Base-by-base conservation (phyloP, 2,113 vertebrate genomes). In the Merops nubicus region DNA sequence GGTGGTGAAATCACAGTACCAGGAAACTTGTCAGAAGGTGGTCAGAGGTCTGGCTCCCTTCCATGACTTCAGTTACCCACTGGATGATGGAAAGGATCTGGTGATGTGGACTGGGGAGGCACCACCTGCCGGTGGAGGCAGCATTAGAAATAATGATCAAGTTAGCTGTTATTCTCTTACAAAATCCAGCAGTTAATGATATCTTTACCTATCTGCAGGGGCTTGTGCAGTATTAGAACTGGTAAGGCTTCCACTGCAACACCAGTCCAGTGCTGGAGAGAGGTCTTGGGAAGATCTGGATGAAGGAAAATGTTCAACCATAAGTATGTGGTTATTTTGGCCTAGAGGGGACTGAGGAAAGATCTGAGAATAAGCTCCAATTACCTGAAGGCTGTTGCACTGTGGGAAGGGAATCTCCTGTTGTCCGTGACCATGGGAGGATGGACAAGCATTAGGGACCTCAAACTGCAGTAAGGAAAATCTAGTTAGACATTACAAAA, bases 341-440 rank as follows among this genome's bases (percentile, higher is more conserved):
- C 23, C 21, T 1, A 42, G 42, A 82, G 34, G 8, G 33, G 17
- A 26, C 40, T 28, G 47, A 45, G 34, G 23, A 43, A 47, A 65
- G 25, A 31, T 7, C 7, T 3, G 9, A 17, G 5, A 51, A 34
- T n/a, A 21, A 42, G 7, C 8, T 29, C 33, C 11, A 23, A 0
- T 17, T 8, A 9, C 51, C 50, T 31, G 59, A 20, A 85, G 57
- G 74, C 73, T 59, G 47, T 21, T 50, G 53, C 38, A 25, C 53
- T 18, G 11, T 20, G 11, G 14, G 34, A 20, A 73, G 25, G 34
- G 48, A 56, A 64, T 42, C 5, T 5, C 8, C 31, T 12, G 1
- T 4, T 40, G 7, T 9, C 64, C 3, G 0, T 26, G 50, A 23
- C n/a, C 60, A n/a, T 0, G 6, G 36, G 33, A 48, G n/a, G 20